phyloP scores from a whole-genome alignment of 2,888 invertebrate species.

The Leptopilina drosophilae region DNA sequence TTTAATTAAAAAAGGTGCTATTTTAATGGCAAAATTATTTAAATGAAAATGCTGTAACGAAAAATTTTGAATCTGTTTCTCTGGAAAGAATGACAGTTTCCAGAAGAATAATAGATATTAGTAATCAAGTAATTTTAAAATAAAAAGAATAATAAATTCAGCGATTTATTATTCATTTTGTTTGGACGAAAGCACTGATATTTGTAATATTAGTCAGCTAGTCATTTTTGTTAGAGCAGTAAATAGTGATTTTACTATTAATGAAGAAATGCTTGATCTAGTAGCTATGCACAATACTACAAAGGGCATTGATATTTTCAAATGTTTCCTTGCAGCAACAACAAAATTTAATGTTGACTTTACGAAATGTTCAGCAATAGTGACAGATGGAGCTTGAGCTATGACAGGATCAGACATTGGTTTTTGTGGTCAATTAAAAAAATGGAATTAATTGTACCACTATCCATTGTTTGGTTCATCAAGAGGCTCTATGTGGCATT shows the following conservation, averaged over 20 bases:
- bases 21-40: no score
- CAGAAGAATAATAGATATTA: no score
- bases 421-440: slow-evolving; percentile 39
- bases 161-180: no score
- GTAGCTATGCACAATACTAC: background rate
- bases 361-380: slow-evolving; percentile 33
- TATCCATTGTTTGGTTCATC: slow-evolving; percentile 44
- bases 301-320: slow-evolving; percentile 14
- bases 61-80: no score
- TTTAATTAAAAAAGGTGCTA: no score
- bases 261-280: background rate
- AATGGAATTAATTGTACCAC: slow-evolving; percentile 43
- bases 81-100: no score
- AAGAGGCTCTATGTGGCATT: slow-evolving; percentile 42
- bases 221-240: no score
- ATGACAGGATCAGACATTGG: slow-evolving; percentile 32
- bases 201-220: no score
- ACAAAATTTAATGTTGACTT: slow-evolving; percentile 4
- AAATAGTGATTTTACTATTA: background rate
- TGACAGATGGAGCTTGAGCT: slow-evolving; percentile 40
- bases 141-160: no score
- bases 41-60: no score
- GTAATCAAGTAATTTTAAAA: no score
- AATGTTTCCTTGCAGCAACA: slow-evolving; percentile 25
- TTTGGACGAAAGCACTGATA: no score